Evolutionary conservation across 1,140 invertebrate species (phyloP).

Genomic region (Drosophila kepulauana): DNA sequence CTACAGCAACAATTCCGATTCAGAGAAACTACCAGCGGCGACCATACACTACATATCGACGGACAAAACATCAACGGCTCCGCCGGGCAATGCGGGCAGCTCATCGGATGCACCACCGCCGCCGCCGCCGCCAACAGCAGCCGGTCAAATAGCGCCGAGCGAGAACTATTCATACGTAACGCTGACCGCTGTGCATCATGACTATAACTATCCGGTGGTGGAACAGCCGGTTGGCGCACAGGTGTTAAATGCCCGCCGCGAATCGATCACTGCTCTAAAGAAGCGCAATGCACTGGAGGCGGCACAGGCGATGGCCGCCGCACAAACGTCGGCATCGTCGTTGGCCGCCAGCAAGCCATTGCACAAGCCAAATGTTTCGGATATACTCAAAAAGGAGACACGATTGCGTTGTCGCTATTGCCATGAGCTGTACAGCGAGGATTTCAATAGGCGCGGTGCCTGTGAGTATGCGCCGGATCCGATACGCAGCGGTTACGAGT

Average conservation of each 20-base stretch:
- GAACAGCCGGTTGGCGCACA: conserved; percentile 87
- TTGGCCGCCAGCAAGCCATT: conserved; percentile 48
- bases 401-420: conserved; percentile 86
- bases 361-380: conserved; percentile 75
- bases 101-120: conserved; percentile 50
- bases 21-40: conserved; percentile 74
- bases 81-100: conserved; percentile 35
- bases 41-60: conserved; percentile 85
- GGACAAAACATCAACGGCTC: conserved; percentile 75
- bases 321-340: conserved; percentile 54
- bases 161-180: conserved; percentile 95
- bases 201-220: conserved; percentile 93
- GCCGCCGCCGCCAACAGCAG: conserved; percentile 41
- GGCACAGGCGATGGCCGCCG: conserved; percentile 68
- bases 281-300: conserved; percentile 86
- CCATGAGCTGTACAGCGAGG: conserved; percentile 91
- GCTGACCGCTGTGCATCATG: conserved; percentile 90
- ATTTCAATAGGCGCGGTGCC: conserved; percentile 92
- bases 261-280: conserved; percentile 87
- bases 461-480: conserved; percentile 96
- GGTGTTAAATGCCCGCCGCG: conserved; percentile 85
- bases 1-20: conserved; percentile 77
- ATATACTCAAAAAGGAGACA: conserved; percentile 76
- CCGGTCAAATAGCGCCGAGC: conserved; percentile 79
- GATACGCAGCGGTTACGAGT: conserved; percentile 92